Conservation (phyloP, 2,113 vertebrate species). For the Hippolais icterina region DNA sequence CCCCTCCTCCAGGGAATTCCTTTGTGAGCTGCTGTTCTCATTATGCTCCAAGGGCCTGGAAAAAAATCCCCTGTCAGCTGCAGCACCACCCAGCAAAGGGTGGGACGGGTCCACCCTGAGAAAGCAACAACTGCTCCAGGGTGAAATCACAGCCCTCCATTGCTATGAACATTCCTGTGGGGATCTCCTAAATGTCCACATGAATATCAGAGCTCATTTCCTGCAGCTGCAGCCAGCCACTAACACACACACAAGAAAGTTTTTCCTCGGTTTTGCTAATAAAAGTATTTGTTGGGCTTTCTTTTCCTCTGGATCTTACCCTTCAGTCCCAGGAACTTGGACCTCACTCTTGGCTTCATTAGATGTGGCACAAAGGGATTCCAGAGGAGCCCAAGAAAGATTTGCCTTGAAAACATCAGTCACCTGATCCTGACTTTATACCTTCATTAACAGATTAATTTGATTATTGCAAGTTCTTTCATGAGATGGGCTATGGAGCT, state of each 20-base stretch:
- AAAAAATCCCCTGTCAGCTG: neutral
- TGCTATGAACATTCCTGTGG: neutral
- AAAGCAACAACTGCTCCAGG: neutral
- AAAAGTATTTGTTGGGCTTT: neutral
- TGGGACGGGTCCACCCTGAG: neutral
- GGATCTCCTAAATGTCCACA: neutral
- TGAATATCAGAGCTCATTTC: neutral
- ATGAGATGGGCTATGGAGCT: neutral
- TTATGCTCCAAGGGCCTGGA: conserved; percentile 55
- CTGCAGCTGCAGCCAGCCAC: neutral
- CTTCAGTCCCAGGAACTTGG: neutral
- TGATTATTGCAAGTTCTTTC: neutral
- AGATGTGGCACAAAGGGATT: neutral
- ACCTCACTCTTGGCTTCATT: neutral
- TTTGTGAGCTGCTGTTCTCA: conserved; percentile 75
- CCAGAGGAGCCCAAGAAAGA: neutral
- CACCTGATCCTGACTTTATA: neutral
- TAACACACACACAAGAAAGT: neutral
- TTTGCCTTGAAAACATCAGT: neutral
- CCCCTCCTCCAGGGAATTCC: conserved; percentile 83
- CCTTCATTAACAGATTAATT: neutral
- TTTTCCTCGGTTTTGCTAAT: neutral
- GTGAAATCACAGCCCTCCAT: neutral
- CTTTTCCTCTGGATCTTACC: neutral
- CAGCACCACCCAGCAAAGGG: no score